phyloP scores from a whole-genome alignment of 1,140 invertebrate species.

The Nymphalis io region DNA sequence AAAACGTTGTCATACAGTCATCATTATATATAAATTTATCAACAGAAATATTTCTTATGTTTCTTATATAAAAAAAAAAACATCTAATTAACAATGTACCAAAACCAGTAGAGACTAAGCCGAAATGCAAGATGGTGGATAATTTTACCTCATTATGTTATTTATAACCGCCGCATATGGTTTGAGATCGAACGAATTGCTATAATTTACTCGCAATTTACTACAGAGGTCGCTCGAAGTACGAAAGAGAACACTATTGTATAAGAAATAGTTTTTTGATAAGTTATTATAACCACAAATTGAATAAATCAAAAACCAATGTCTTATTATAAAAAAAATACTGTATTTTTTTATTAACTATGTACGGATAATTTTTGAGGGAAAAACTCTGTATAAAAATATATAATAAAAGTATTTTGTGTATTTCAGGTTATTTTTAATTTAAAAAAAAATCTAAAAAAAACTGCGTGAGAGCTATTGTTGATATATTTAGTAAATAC shows the following conservation, averaged over 20 bases:
- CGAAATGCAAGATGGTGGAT: conserved; percentile 13
- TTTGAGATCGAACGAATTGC: conserved; percentile 48
- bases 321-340: neutral
- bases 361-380: neutral
- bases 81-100: conserved; percentile 1
- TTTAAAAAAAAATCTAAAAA: too few relatives aligned
- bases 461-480: too few relatives aligned
- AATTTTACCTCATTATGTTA: conserved; percentile 48
- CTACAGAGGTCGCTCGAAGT: conserved; percentile 46
- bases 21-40: neutral
- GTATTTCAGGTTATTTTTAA: too few relatives aligned
- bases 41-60: neutral
- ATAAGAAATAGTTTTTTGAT: conserved; percentile 1
- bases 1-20: too few relatives aligned
- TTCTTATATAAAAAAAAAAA: neutral
- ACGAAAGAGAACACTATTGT: conserved; percentile 10
- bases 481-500: too few relatives aligned
- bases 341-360: too few relatives aligned
- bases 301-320: neutral
- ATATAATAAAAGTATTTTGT: too few relatives aligned
- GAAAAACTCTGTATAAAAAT: neutral
- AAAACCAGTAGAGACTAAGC: conserved; percentile 3
- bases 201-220: conserved; percentile 60
- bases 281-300: conserved; percentile 10
- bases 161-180: conserved; percentile 57